Evolutionary conservation across 2,113 vertebrate species (phyloP).

Genomic region (Leucosticte australis): DNA sequence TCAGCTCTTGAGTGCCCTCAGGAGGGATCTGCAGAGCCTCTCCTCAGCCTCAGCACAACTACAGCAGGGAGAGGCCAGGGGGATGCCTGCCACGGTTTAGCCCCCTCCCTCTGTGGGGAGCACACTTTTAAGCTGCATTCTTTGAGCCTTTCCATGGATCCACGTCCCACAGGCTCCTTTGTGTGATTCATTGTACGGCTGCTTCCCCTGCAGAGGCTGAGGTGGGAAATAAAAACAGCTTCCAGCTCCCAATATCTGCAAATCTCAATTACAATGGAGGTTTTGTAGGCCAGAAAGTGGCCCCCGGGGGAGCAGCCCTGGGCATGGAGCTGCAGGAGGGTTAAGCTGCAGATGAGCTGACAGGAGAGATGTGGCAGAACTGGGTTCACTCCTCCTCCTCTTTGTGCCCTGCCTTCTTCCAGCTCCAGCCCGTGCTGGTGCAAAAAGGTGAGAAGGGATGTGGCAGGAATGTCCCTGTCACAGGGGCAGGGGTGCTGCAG

Average conservation of each 20-base stretch:
- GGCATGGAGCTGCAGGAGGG: not conserved
- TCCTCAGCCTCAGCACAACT: not conserved
- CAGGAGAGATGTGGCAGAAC: not conserved
- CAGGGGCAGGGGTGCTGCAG: not conserved
- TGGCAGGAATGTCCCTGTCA: accelerated
- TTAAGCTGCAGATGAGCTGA: not conserved
- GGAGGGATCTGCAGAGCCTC: not conserved
- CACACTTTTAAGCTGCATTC: not conserved
- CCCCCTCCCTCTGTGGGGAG: not conserved
- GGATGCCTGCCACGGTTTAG: not conserved
- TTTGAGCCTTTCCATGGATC: not conserved
- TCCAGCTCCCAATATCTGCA: not conserved
- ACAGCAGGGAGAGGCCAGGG: not conserved
- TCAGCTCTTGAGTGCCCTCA: not conserved
- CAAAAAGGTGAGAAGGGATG: not conserved
- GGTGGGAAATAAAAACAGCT: not conserved
- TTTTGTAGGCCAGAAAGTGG: not conserved
- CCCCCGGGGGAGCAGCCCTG: not conserved
- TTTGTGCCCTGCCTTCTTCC: not conserved
- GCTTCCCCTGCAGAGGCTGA: not conserved
- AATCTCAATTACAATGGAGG: not conserved
- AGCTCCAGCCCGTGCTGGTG: not conserved
- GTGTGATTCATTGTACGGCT: not conserved
- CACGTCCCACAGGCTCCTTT: not conserved
- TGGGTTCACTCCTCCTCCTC: not conserved